phyloP scores from a whole-genome alignment of 2,113 vertebrate genomes.

The Ceyx cyanopectus region DNA sequence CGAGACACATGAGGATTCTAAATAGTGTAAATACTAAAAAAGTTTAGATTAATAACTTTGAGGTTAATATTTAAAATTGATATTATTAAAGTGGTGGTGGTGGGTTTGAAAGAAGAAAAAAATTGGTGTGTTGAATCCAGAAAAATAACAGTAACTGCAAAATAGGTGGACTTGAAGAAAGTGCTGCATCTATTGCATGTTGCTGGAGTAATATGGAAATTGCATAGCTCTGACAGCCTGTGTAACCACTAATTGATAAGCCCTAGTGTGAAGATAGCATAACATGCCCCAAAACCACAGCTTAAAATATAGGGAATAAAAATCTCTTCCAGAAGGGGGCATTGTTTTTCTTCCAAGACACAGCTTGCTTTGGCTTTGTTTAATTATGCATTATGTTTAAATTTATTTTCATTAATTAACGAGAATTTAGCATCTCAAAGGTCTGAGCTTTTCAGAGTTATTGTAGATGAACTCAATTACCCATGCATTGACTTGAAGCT shows the following conservation, averaged over 20 bases:
- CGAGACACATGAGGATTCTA: not conserved
- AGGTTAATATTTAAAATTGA: not conserved
- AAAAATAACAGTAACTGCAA: not conserved
- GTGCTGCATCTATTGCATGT: not conserved
- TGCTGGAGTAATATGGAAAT: not conserved
- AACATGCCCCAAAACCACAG: fast-evolving
- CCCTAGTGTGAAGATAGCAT: not conserved
- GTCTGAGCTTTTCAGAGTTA: not conserved
- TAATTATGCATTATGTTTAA: slow-evolving; percentile 7
- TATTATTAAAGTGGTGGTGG: not conserved
- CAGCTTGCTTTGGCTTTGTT: not conserved
- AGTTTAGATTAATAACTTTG: not conserved
- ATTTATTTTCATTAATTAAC: slow-evolving; percentile 8
- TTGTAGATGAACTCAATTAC: slow-evolving; percentile 29
- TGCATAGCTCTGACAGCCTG: not conserved
- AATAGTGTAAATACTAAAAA: not conserved
- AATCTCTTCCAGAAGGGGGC: slow-evolving; percentile 11
- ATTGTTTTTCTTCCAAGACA: slow-evolving; percentile 22
- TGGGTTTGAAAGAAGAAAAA: not conserved
- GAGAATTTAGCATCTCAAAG: slow-evolving; percentile 29
- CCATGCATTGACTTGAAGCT: slow-evolving; percentile 19
- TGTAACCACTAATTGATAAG: not conserved
- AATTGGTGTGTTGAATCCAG: not conserved
- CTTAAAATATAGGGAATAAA: not conserved
- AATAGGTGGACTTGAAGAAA: not conserved